Base-by-base conservation (phyloP, 2,888 invertebrate genomes). In the Drosophila anceps region DNA sequence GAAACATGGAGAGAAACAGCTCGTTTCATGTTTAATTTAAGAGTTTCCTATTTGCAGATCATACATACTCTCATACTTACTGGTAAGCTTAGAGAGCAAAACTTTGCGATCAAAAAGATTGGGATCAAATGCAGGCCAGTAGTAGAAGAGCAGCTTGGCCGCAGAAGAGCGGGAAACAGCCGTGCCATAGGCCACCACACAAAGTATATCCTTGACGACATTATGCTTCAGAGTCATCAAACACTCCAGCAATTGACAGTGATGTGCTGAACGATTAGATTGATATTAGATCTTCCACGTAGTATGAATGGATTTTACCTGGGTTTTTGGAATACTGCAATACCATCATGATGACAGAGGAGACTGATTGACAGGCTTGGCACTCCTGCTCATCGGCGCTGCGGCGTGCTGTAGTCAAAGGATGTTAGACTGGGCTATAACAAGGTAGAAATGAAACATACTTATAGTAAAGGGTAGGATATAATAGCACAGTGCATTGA, bases 91-190 rank as follows among this genome's bases (percentile, higher is more conserved):
- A 90, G 97, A 96, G 64, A 98, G 95, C 65, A 98, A 94, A 4
- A 97, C 96, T 90, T 97, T 96, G 62, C 98, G 94, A 92, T 99
- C 99, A 88, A 98, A 97, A 8, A 98, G 95, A 91, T 97, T 97
- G 29, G 98, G 97, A 93, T 99, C 98, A 90, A 99, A 97, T 5
- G 98, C 97, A 6, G 99, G 99, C 99, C 99, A 99, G 93, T 99
- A 99, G 94, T 99, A 98, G 94, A 99, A 99, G 55, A 99, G 95
- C 43, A 99, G 94, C 93, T 99, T 98, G 60, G 98, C 98, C 1
- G 99, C 99, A 0, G 98, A 98, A n/a, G 98, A 96, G 58, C 98
- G 94, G 0, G 99, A 97, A 58, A 97, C 96, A 76, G 97, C 96
- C 0, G 99, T 98, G 50, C 99, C 99, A 93, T 99, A 98, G 13